Conservation (phyloP, 2,113 vertebrate genomes). For the Archocentrus centrarchus region DNA sequence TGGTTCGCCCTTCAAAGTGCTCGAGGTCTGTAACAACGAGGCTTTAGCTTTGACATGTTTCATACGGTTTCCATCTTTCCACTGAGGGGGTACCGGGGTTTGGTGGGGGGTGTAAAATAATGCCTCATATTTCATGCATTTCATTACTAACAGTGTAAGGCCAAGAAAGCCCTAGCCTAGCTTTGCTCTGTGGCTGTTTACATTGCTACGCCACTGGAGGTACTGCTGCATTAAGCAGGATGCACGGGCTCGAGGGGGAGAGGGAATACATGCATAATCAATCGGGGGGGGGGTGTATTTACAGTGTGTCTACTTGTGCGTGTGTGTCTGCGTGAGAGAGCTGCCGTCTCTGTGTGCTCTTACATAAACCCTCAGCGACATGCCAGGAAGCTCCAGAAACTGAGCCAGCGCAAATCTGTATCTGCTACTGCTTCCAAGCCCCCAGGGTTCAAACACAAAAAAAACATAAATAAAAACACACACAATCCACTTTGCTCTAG, state of each 20-base stretch:
- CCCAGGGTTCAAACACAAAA: constrained; percentile 10
- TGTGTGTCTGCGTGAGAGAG: constrained; percentile 15
- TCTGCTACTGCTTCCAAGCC: constrained; percentile 53
- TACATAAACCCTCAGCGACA: constrained; percentile 69
- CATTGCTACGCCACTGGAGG: constrained; percentile 5
- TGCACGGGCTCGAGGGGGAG: background rate
- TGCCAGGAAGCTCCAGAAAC: constrained; percentile 55
- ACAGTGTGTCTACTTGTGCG: constrained; percentile 13
- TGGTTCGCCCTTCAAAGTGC: background rate
- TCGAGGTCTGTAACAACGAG: background rate
- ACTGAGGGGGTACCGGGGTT: background rate
- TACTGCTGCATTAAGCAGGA: constrained; percentile 33
- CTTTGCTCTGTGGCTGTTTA: constrained; percentile 37
- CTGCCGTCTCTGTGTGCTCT: constrained; percentile 43
- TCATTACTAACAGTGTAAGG: constrained; percentile 35
- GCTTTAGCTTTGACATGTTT: constrained; percentile 9
- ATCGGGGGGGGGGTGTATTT: constrained; percentile 27
- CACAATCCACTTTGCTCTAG: constrained; percentile 23
- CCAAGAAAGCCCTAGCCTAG: background rate
- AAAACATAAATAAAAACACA: constrained; percentile 10
- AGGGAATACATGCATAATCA: constrained; percentile 52
- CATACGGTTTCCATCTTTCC: constrained; percentile 9
- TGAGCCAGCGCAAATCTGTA: constrained; percentile 56
- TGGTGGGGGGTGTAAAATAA: constrained; percentile 7
- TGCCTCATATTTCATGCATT: constrained; percentile 49